Evolutionary conservation across 2,888 invertebrate species (phyloP).

Genomic region (Brachynemurus nebulosus): DNA sequence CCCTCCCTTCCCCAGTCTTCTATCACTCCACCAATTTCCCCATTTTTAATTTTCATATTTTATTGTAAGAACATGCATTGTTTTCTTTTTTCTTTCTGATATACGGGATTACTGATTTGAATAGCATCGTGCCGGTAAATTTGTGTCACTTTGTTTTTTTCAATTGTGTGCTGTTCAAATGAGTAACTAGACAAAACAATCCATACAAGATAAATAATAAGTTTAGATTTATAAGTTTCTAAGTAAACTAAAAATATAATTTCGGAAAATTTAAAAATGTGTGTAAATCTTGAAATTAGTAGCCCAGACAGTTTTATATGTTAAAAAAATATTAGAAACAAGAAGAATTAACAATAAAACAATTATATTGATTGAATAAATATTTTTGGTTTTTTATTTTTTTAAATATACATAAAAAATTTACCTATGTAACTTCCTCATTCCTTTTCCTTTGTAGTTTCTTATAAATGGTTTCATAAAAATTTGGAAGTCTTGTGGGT

Average conservation of each 20-base stretch:
- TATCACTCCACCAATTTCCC: too few species aligned
- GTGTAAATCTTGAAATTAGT: constrained; percentile 12
- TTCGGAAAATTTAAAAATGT: constrained; percentile 10
- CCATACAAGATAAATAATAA: constrained; percentile 8
- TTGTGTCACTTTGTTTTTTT: too few species aligned
- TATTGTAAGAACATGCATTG: too few species aligned
- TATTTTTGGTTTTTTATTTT: constrained; percentile 3
- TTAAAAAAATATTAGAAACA: constrained; percentile 11
- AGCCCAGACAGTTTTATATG: constrained; percentile 11
- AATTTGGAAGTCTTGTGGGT: too few species aligned
- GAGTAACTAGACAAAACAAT: constrained; percentile 1
- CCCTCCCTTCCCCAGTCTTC: too few species aligned
- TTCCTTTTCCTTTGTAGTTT: too few species aligned
- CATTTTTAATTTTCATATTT: too few species aligned
- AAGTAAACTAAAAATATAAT: constrained; percentile 10
- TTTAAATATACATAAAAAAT: constrained; percentile 22
- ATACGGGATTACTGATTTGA: constrained; percentile 1
- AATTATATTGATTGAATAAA: constrained; percentile 11
- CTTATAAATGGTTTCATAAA: too few species aligned
- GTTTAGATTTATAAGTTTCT: constrained; percentile 11
- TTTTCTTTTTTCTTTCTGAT: too few species aligned
- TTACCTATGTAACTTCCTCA: constrained; percentile 17
- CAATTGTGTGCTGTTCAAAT: neutral
- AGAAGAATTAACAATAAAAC: constrained; percentile 12
- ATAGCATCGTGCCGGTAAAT: too few species aligned